Base-by-base conservation (phyloP, 2,888 invertebrate species). In the Aplocera efformata region DNA sequence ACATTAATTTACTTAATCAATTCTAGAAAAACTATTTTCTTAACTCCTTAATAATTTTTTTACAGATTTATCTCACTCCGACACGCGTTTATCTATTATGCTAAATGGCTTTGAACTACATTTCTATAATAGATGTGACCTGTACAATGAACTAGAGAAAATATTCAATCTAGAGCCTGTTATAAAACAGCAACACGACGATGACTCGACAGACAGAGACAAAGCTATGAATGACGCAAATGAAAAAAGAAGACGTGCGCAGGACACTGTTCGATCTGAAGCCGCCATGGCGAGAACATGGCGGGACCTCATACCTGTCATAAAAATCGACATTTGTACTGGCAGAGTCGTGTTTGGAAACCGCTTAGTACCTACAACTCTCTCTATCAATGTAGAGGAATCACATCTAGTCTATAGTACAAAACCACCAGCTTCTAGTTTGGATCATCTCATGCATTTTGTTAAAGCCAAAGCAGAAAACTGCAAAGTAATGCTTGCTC, bases 371-470 rank as follows among this genome's bases (percentile, higher is more conserved):
- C 98, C 99, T 0, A 97, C 98, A 8, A 98, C 98, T 0, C 86
- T 99, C 39, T 95, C 96, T 9, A 92, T 97, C 60, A 96, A 94
- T 41, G 94, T 98, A 32, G 98, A 98, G 77, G 98, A 98, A 80
- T 95, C 96, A 6, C 96, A 97, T 73, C 93, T 98, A 73, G 94
- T 96, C 20, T 98, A 98, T 75, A 97, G 98, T 47, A 98, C 98
- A 5, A 97, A 97, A 76, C 97, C 97, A 3, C 96, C 98, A 0
- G 96, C 97, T 1, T 98, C 98, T 7, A 93, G 94, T 20, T 90
- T 98, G 48, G 98, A 98, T 79, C 92, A 95, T 73, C 95, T 98
- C 57, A 98, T 98, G 97, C 98, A 98, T 79, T 96, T 97, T 61
- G 93, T 96, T 6, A 98, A 97, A 80, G 96, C 95, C 44, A 96